These are phyloP conservation scores for Poecilia picta DNA, from an alignment of 2,797 vertebrate genomes.

Conservation along the genomic window DNA sequence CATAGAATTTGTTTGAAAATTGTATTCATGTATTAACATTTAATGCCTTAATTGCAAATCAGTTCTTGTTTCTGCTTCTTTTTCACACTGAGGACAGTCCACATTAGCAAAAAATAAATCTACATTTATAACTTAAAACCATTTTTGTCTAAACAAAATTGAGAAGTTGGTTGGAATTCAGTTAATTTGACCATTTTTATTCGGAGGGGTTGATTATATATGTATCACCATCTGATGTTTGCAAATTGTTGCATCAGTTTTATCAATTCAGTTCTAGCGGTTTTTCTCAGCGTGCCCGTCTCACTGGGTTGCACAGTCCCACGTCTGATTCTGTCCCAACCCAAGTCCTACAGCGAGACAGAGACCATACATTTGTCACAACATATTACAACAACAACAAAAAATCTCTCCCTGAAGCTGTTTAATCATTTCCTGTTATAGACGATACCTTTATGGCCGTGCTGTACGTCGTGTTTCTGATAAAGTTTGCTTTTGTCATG, in stretches of 20 bases:
- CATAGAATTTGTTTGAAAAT: neutral
- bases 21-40: neutral
- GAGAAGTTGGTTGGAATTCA: neutral
- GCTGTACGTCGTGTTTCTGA: constrained; percentile 16
- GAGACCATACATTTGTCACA: neutral
- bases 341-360: neutral
- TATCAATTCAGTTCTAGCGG: neutral
- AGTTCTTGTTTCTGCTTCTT: neutral
- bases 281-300: neutral
- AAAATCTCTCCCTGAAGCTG: neutral
- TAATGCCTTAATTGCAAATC: neutral
- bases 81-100: neutral
- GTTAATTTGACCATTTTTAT: neutral
- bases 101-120: neutral
- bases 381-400: neutral
- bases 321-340: neutral
- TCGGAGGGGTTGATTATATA: neutral
- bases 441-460: constrained; percentile 1
- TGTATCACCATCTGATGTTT: neutral
- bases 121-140: neutral
- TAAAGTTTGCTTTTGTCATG: constrained; percentile 17
- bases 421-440: neutral
- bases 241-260: neutral
- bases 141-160: neutral
- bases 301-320: neutral